phyloP scores from a whole-genome alignment of 2,113 vertebrate species.

The Polypterus senegalus region DNA sequence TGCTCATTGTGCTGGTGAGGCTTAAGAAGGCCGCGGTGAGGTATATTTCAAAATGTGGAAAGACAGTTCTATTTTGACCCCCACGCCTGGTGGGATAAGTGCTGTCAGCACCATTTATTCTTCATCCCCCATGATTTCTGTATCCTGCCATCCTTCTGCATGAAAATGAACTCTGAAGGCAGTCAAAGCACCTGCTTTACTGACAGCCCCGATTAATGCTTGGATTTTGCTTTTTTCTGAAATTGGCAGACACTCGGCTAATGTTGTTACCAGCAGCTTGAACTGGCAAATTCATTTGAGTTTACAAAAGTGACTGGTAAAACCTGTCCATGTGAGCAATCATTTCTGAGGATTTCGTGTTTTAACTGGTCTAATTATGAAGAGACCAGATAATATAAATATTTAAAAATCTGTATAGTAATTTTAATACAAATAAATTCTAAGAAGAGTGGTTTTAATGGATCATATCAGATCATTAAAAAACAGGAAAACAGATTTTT shows the following conservation, averaged over 20 bases:
- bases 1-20: slow-evolving; percentile 27
- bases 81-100: slow-evolving; percentile 46
- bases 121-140: slow-evolving; percentile 56
- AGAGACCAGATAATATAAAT: too few species aligned
- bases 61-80: slow-evolving; percentile 51
- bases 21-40: slow-evolving; percentile 36
- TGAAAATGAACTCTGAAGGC: slow-evolving; percentile 57
- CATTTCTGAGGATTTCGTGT: too few species aligned
- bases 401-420: too few species aligned
- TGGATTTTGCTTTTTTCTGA: slow-evolving; percentile 42
- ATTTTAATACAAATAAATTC: too few species aligned
- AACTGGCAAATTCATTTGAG: slow-evolving; percentile 41
- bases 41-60: slow-evolving; percentile 57
- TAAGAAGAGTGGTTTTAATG: too few species aligned
- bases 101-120: slow-evolving; percentile 57
- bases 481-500: too few species aligned
- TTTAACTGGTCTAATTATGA: too few species aligned
- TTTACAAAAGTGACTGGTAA: slow-evolving; percentile 25
- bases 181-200: slow-evolving; percentile 61
- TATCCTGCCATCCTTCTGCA: slow-evolving; percentile 45
- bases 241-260: slow-evolving; percentile 33
- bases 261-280: slow-evolving; percentile 30
- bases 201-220: slow-evolving; percentile 57
- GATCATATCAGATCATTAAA: too few species aligned
- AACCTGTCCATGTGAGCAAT: too few species aligned